A percentile compares a stretch with the other conserved stretches of the same genome.
Evolutionary conservation across 2,113 vertebrate species (phyloP).

Genomic region (Psilopsiagon aymara): DNA sequence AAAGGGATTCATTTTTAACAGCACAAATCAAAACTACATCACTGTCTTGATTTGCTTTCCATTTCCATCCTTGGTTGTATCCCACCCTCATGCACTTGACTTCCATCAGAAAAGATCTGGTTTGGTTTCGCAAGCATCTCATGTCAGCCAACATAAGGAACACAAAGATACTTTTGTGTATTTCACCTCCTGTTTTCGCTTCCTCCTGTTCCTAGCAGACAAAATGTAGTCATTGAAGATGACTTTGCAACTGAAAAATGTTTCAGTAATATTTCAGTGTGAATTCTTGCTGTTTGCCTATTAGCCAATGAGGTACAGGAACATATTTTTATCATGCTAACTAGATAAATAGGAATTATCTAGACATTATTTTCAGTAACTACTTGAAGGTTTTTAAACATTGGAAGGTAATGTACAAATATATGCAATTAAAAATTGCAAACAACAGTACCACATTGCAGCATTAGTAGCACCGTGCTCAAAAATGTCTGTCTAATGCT

Average conservation of each 20-base stretch:
- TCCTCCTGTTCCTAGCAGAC: background rate
- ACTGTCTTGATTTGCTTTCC: background rate
- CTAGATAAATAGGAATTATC: background rate
- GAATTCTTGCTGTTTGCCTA: background rate
- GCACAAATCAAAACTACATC: background rate
- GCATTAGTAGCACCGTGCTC: background rate
- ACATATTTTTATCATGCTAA: background rate
- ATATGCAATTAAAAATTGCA: background rate
- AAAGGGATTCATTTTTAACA: background rate
- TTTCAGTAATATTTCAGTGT: background rate
- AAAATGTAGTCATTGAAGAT: background rate
- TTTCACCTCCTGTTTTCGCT: background rate
- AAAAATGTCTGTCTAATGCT: background rate
- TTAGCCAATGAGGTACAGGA: background rate
- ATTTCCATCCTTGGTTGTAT: background rate
- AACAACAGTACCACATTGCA: background rate
- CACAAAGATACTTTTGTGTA: background rate
- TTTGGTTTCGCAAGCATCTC: background rate
- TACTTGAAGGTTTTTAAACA: background rate
- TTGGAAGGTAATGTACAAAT: background rate
- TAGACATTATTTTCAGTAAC: background rate
- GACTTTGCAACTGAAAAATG: background rate
- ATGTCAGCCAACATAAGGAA: background rate
- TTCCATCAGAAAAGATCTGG: background rate
- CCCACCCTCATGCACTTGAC: background rate